Evolutionary conservation across 1,140 invertebrate species (phyloP).

Genomic region (Leptopilina clavipes): DNA sequence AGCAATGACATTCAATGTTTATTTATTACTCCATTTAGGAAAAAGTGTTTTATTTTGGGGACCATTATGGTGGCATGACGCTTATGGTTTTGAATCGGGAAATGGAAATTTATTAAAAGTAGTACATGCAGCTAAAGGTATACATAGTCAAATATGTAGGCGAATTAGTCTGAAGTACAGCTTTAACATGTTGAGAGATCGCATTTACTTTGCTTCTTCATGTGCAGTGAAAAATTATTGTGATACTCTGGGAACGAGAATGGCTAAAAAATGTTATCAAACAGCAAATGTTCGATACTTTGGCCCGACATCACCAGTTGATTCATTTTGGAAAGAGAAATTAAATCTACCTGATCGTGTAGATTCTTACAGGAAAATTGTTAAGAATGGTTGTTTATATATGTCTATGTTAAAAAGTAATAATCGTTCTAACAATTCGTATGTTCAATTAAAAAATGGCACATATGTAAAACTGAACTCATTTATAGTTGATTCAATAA

Average conservation of each 20-base stretch:
- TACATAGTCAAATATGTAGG: conserved; percentile 41
- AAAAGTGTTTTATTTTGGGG: conserved; percentile 44
- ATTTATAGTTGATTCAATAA: conserved; percentile 67
- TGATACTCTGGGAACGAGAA: not conserved
- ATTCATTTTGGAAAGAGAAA: not conserved
- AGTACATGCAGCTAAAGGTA: conserved; percentile 48
- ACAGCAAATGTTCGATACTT: not conserved
- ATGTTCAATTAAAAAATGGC: conserved; percentile 16
- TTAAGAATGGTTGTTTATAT: conserved; percentile 70
- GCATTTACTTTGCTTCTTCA: not conserved
- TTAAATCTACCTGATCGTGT: not conserved
- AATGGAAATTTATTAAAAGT: conserved; percentile 42
- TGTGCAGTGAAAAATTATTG: not conserved
- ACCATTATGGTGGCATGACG: conserved; percentile 41
- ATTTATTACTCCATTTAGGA: conserved; percentile 44
- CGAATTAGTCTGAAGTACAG: conserved; percentile 10
- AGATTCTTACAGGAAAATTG: not conserved
- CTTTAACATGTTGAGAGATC: not conserved
- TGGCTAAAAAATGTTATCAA: not conserved
- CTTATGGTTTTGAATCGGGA: conserved; percentile 44
- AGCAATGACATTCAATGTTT: conserved; percentile 47
- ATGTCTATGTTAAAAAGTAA: conserved; percentile 76
- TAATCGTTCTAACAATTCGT: conserved; percentile 9
- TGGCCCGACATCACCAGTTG: not conserved
- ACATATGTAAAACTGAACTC: not conserved